Percentiles rank a stretch among this genome's conserved stretches.
These are phyloP conservation scores for Pseudorasbora parva DNA, from an alignment of 2,113 vertebrate genomes.

Conservation along the genomic window DNA sequence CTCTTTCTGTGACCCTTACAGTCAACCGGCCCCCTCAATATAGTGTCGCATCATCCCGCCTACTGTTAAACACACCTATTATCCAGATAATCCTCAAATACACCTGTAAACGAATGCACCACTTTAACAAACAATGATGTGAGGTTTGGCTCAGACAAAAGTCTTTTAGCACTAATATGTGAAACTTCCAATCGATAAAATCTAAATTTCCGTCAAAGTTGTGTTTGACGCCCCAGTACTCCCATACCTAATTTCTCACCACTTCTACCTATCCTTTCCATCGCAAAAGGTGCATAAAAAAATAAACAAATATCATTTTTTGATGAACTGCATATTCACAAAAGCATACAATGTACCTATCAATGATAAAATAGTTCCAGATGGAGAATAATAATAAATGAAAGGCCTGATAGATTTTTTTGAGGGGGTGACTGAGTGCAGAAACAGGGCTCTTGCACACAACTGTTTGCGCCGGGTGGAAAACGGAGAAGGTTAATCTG, in stretches of 20 bases:
- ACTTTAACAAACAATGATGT: slow-evolving; percentile 23
- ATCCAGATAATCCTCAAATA: not conserved
- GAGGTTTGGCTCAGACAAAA: not conserved
- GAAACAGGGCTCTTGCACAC: slow-evolving; percentile 39
- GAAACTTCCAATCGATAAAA: slow-evolving; percentile 34
- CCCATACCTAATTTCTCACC: slow-evolving; percentile 21
- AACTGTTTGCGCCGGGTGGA: slow-evolving; percentile 53
- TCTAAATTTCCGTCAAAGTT: slow-evolving; percentile 25
- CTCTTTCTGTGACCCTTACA: slow-evolving; percentile 61
- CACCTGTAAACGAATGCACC: slow-evolving; percentile 10
- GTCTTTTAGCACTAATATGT: slow-evolving; percentile 35
- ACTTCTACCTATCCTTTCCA: slow-evolving; percentile 41
- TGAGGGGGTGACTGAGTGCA: slow-evolving; percentile 58
- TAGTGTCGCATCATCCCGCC: slow-evolving; percentile 42
- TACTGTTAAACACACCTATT: slow-evolving; percentile 14
- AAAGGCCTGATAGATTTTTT: slow-evolving; percentile 72
- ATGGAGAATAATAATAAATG: slow-evolving; percentile 72
- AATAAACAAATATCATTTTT: slow-evolving; percentile 72
- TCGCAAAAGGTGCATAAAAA: slow-evolving; percentile 68
- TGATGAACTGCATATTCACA: slow-evolving; percentile 43
- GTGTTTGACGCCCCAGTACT: slow-evolving; percentile 3
- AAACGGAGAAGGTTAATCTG: slow-evolving; percentile 71
- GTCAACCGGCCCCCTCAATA: slow-evolving; percentile 30
- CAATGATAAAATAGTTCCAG: slow-evolving; percentile 74
- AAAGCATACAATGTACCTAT: slow-evolving; percentile 40